A percentile compares a stretch with the other conserved stretches of the same genome.
Conservation (phyloP, 1,140 invertebrate genomes). For the Trigoniulus corallinus region DNA sequence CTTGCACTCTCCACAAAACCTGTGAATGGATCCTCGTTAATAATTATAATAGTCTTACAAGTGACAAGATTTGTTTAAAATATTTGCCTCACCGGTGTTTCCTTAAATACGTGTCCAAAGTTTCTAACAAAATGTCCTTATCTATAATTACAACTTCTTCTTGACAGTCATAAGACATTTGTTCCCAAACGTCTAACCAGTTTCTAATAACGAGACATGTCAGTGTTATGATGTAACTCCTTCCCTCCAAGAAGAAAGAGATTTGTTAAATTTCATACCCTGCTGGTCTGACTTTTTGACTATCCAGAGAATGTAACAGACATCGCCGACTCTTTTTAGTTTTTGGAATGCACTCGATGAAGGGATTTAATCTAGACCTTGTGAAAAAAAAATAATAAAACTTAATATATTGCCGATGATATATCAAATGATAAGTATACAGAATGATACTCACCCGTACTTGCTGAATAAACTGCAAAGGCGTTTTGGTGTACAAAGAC, state of each 20-base stretch:
- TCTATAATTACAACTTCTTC: slow-evolving; percentile 74
- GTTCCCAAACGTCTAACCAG: slow-evolving; percentile 52
- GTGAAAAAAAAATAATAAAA: slow-evolving; percentile 15
- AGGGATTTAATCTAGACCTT: slow-evolving; percentile 52
- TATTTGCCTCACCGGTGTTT: slow-evolving; percentile 51
- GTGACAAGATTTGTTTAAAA: neutral
- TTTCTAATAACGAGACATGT: slow-evolving; percentile 12
- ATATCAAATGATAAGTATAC: slow-evolving; percentile 6
- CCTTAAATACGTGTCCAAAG: slow-evolving; percentile 68
- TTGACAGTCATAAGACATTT: slow-evolving; percentile 61
- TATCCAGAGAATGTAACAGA: slow-evolving; percentile 68
- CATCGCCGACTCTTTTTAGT: slow-evolving; percentile 75
- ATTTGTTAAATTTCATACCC: slow-evolving; percentile 16
- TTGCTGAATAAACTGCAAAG: slow-evolving; percentile 66
- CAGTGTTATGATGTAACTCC: slow-evolving; percentile 11
- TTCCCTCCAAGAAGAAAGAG: slow-evolving; percentile 1
- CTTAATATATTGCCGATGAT: slow-evolving; percentile 4
- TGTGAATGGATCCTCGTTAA: slow-evolving; percentile 22
- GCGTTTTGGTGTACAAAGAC: slow-evolving; percentile 52
- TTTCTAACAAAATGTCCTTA: slow-evolving; percentile 57
- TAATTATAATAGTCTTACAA: neutral
- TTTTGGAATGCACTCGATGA: slow-evolving; percentile 52
- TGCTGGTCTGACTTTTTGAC: slow-evolving; percentile 46
- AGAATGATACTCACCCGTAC: slow-evolving; percentile 46
- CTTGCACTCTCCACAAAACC: slow-evolving; percentile 80